Base-by-base conservation (phyloP, 1,140 invertebrate genomes). In the Archivesica marissinica region DNA sequence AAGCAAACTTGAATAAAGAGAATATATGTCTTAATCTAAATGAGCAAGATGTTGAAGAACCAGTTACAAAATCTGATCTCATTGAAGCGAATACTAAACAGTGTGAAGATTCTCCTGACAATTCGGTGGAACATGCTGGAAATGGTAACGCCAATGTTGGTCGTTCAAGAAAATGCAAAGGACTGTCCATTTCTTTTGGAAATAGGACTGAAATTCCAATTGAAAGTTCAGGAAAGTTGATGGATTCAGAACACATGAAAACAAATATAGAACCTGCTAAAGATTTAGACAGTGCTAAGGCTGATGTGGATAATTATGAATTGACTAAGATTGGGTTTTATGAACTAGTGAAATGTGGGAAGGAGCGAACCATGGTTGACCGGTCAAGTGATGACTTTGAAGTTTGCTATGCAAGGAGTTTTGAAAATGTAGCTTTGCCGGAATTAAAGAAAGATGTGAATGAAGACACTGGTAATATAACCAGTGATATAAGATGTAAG, bases 381-480 rank as follows among this genome's bases (percentile, higher is more conserved):
- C 38, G 30, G 2, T 66, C 56, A n/a, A 79, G 54, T 66, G 61
- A 79, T 68, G 77, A 79, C 33, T 79, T 79, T 66, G 77, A 79
- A 79, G 61, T 50, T 9, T 79, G 77, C 33, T 79, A 66, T 68
- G 77, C 77, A 44, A 79, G 59, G 38, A 28, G 28, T 30, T 79
- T 39, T 9, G 39, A 50, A 9, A 25, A 41, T 35, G 52, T 44
- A 30, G 23, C 23, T 33, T 50, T 79, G 56, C 77, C 77, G n/a
- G 56, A 44, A 23, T 25, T 30, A 3, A 72, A 17, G 23, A 33
- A 52, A 30, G 7, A 13, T 56, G 52, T 56, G 2, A 50, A 33
- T 33, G 68, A 72, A 15, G 28, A 47, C 50, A 23, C 20, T 47
- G 2, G 15, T 3, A 25, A 72, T 1, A 41, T 25, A 44, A 72